Evolutionary conservation across 2,888 invertebrate species (phyloP), one percentile per base, ranked within the genome.

Genomic region (Meta bourneti): DNA sequence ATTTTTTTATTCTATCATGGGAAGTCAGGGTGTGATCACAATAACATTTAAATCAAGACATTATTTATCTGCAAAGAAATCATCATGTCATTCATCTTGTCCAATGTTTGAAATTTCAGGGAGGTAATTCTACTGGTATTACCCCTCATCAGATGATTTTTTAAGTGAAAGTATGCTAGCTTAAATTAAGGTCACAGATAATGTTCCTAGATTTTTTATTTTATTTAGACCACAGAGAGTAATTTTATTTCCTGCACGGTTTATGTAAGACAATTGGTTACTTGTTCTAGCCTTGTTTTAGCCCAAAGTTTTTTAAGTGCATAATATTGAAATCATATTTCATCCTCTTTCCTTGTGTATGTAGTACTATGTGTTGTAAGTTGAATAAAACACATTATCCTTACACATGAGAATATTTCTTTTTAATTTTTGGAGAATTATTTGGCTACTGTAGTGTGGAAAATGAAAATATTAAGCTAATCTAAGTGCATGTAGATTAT

Each of bases 31-130:
- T 91, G 71, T 79, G 61, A 79, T 83, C 83, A 88, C 69, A 75
- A 20, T 75, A 74, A 79, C 75, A 81, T 75, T 74, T 51, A 61
- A 88, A 84, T 69, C 74, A 78, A 77, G 72, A 82, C 72, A 72
- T 91, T 84, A 91, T 91, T 91, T 91, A 91, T 88, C 91, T 86
- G 49, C 48, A 80, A 90, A 20, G n/a, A 48, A 78, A 79, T 91
- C 79, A 80, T 86, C 61, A 72, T 49, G 61, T 87, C 87, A 83
- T 83, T 81, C 77, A 82, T 83, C 19, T 81, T 88, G 88, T 91
- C 80, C 90, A 91, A 49, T 83, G 54, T 75, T 91, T 88, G 91
- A 91, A 91, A 91, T 91, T 91, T 91, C 87, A 91, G 88, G 91
- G 84, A 88, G 91, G 88, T 91, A 83, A 19, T 51, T 82, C 71